Evolutionary conservation across 2,113 vertebrate species (phyloP).

Genomic region (Reinhardtius hippoglossoides): DNA sequence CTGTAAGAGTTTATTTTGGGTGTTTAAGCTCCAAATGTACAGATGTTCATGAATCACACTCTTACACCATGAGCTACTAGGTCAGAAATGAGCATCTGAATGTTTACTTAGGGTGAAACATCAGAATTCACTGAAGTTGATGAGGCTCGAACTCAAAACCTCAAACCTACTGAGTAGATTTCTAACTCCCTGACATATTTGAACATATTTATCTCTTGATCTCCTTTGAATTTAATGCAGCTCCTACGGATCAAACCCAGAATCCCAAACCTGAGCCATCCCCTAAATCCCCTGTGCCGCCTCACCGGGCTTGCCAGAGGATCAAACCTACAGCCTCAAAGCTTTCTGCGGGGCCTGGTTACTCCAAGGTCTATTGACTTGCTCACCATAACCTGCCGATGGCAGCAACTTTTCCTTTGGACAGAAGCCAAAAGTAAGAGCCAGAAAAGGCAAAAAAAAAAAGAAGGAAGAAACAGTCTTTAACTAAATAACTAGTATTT

Average conservation of each 20-base stretch:
- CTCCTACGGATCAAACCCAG: not conserved
- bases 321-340: not conserved
- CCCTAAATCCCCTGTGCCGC: not conserved
- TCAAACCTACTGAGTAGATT: not conserved
- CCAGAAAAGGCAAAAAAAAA: not conserved
- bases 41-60: not conserved
- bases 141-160: not conserved
- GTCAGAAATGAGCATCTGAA: not conserved
- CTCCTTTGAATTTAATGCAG: not conserved
- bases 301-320: not conserved
- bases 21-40: not conserved
- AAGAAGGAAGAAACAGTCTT: not conserved
- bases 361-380: not conserved
- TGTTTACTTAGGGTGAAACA: not conserved
- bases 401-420: not conserved
- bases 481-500: not conserved
- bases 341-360: not conserved
- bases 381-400: not conserved
- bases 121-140: not conserved
- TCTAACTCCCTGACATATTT: not conserved
- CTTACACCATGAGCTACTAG: slow-evolving; percentile 7
- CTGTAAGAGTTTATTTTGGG: too few species aligned
- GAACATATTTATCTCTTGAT: not conserved
- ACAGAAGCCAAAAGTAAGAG: not conserved
- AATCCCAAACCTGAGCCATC: not conserved